Percentiles rank a stretch among this genome's conserved stretches.
Evolutionary conservation across 1,140 invertebrate genomes (phyloP).

Genomic region (Uloborus diversus): DNA sequence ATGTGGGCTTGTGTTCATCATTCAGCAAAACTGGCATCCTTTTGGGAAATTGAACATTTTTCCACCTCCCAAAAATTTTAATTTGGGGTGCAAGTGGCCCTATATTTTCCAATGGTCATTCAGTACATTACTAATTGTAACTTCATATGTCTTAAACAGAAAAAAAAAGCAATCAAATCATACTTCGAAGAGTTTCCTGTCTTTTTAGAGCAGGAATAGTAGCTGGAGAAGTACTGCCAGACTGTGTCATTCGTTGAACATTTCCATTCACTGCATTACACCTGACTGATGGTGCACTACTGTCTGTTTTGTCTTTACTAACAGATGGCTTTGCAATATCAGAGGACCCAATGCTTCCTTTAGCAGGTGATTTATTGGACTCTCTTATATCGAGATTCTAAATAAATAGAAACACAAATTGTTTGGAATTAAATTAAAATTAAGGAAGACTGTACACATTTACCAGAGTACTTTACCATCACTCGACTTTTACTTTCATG

Average conservation of each 20-base stretch:
- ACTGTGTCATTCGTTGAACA: constrained; percentile 33
- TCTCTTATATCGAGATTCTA: constrained; percentile 32
- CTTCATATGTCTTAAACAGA: no score
- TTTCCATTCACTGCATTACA: constrained; percentile 56
- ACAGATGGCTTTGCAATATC: not conserved
- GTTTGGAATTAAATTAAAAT: not conserved
- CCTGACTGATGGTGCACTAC: not conserved
- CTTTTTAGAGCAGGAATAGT: constrained; percentile 30
- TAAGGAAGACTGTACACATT: not conserved
- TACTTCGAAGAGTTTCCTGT: constrained; percentile 48
- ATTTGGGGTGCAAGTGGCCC: no score
- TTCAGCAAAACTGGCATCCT: no score
- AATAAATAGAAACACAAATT: not conserved
- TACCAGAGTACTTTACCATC: not conserved
- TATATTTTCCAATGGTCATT: no score
- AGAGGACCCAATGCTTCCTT: constrained; percentile 3
- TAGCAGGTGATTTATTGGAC: constrained; percentile 28
- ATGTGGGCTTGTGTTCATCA: no score
- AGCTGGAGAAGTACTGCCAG: constrained; percentile 48
- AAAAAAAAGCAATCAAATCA: not conserved
- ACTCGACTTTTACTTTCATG: not conserved
- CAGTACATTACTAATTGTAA: not conserved
- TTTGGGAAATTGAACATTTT: no score
- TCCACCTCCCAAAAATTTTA: no score
- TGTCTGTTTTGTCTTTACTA: constrained; percentile 10